phyloP scores from a whole-genome alignment of 2,797 vertebrate species.

The Brachyalestes nurse region DNA sequence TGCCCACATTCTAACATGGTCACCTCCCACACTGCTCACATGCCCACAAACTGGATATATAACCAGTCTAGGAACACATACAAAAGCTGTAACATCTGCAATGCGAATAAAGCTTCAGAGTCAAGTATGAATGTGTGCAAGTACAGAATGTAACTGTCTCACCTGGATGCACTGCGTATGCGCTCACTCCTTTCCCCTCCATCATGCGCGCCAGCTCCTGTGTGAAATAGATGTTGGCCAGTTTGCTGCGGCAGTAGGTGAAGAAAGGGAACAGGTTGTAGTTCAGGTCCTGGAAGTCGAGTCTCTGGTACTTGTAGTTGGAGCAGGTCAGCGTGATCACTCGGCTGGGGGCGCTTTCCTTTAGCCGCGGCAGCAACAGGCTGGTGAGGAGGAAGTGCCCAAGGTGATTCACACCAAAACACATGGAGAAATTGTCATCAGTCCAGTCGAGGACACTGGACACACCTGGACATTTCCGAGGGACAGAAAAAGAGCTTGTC shows the following conservation, averaged over 20 bases:
- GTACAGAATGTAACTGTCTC: slow-evolving; percentile 15
- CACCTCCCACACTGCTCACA: too few relatives aligned
- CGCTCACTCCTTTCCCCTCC: slow-evolving; percentile 77
- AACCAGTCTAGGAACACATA: too few relatives aligned
- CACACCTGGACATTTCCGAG: slow-evolving; percentile 67
- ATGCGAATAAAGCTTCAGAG: too few relatives aligned
- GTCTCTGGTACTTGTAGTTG: slow-evolving; percentile 82
- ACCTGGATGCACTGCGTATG: slow-evolving; percentile 82
- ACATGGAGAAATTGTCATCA: slow-evolving; percentile 82
- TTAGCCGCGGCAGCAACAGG: slow-evolving; percentile 78
- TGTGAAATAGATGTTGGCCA: slow-evolving; percentile 85
- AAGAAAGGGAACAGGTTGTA: slow-evolving; percentile 84
- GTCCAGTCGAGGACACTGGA: slow-evolving; percentile 84
- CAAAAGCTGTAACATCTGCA: too few relatives aligned
- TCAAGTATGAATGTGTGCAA: too few relatives aligned
- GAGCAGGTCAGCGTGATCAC: slow-evolving; percentile 82
- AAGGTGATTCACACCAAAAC: slow-evolving; percentile 84
- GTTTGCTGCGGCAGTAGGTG: slow-evolving; percentile 84
- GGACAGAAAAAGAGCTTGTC: background rate
- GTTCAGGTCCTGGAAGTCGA: slow-evolving; percentile 84
- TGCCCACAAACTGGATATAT: too few relatives aligned
- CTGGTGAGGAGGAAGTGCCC: slow-evolving; percentile 84
- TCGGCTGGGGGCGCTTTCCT: slow-evolving; percentile 77
- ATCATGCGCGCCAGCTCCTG: slow-evolving; percentile 77
- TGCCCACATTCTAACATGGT: too few relatives aligned